Evolutionary conservation across 2,113 vertebrate genomes (phyloP), one percentile per base, ranked within the genome.

Genomic region (Takifugu flavidus): DNA sequence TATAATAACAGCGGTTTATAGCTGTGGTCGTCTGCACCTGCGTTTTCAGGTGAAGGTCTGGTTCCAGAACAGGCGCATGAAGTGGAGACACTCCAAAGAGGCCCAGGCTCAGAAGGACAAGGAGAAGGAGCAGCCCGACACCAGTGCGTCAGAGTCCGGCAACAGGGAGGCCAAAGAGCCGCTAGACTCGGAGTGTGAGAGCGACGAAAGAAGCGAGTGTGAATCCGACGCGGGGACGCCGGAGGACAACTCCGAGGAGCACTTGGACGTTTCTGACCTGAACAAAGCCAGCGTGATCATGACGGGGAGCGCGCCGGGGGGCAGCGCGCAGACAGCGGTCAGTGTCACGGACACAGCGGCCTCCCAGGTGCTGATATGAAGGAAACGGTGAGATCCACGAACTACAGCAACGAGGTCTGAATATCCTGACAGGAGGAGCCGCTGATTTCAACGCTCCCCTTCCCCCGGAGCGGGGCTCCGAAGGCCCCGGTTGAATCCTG

Each of bases 41-140:
- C 62, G 25, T 70, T 15, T 51, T 1, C 82, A 98, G 95, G 95
- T 98, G 5, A 98, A 99, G 74, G 96, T 99, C 28, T 99, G 96
- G 96, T 98, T 98, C 82, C 96, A 99, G 87, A 99, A 98, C 89
- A 88, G 96, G 20, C 87, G 96, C 62, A 99, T 98, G 96, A 98
- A 99, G 83, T 98, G 96, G 96, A 88, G 96, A 56, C 96, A 99
- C 70, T 99, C 96, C 57, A 98, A 99, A 71, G 96, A 98, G 80
- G 96, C 96, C 0, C 96, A 98, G 84, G 94, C 95, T 0, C 96
- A 99, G 80, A 98, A 98, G 66, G 96, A 98, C 79, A 98, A 98
- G 69, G 95, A 98, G 64, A 94, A 95, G 67, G 93, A 94, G 46
- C 85, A 90, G 12, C 66, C 85, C 1, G 94, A 95, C 44, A 90